Evolutionary conservation across 2,797 vertebrate genomes (phyloP).

Genomic region (Australoheros facetus): DNA sequence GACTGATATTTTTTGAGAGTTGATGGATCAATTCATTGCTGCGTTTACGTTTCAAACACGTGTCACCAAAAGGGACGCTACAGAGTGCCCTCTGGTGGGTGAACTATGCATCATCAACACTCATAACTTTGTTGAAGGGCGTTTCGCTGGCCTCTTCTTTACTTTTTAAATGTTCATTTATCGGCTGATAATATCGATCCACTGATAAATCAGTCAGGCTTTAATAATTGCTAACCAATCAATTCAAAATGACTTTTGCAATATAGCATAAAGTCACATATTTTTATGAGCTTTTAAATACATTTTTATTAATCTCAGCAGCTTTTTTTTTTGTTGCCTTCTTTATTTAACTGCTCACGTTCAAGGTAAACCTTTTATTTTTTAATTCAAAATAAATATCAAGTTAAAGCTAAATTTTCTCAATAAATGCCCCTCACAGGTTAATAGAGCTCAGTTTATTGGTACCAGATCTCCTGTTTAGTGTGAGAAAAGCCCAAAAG

Average conservation of each 20-base stretch:
- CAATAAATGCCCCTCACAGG: not conserved
- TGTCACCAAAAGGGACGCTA: too few relatives aligned
- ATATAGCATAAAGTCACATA: not conserved
- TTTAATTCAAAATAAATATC: not conserved
- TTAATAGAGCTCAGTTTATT: not conserved
- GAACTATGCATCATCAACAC: rapidly evolving
- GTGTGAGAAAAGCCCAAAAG: not conserved
- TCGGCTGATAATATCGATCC: not conserved
- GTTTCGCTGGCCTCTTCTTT: not conserved
- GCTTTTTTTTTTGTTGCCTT: too few relatives aligned
- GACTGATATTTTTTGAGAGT: not conserved
- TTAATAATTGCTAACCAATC: not conserved
- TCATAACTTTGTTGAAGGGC: not conserved
- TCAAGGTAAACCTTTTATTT: not conserved
- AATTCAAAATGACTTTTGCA: not conserved
- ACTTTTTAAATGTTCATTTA: not conserved
- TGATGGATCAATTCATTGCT: too few relatives aligned
- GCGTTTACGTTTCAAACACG: too few relatives aligned
- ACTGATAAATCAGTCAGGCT: not conserved
- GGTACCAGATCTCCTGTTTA: rapidly evolving
- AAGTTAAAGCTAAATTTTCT: not conserved
- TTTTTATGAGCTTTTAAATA: not conserved
- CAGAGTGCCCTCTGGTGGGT: not conserved
- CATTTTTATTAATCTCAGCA: too few relatives aligned
- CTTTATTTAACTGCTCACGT: too few relatives aligned